Evolutionary conservation across 2,113 vertebrate species (phyloP).

Genomic region (Paradisaea rubra): DNA sequence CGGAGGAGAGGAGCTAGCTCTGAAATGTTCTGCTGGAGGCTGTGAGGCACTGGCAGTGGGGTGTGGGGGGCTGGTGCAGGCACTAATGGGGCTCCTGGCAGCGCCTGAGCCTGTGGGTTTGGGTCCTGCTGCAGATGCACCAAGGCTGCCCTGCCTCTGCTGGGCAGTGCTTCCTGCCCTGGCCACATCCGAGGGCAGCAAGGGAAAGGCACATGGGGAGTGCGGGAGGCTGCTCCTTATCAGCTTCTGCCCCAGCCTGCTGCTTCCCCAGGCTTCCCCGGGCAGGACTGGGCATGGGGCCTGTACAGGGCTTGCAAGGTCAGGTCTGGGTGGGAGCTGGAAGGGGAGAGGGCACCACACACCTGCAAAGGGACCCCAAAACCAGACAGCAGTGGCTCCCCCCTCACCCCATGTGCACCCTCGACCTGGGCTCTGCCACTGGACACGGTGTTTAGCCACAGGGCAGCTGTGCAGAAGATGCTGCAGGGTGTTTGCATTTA

Average conservation of each 20-base stretch:
- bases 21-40: not conserved
- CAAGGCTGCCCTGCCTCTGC: not conserved
- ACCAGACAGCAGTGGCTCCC: not conserved
- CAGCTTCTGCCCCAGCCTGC: not conserved
- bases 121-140: not conserved
- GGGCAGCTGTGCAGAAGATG: not conserved
- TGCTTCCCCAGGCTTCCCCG: not conserved
- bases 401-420: rapidly evolving
- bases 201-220: not conserved
- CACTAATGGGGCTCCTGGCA: not conserved
- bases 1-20: rapidly evolving
- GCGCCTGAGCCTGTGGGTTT: rapidly evolving
- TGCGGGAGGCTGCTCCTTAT: not conserved
- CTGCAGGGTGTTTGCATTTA: rapidly evolving
- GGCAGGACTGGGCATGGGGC: not conserved
- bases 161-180: not conserved
- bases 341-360: not conserved
- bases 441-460: not conserved
- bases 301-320: not conserved
- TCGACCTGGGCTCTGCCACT: not conserved
- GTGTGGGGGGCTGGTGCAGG: rapidly evolving
- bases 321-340: rapidly evolving
- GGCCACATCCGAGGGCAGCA: not conserved
- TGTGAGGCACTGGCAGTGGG: not conserved
- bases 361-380: not conserved